Base-by-base conservation (phyloP, 2,888 invertebrate species). In the Oligia fasciuncula region DNA sequence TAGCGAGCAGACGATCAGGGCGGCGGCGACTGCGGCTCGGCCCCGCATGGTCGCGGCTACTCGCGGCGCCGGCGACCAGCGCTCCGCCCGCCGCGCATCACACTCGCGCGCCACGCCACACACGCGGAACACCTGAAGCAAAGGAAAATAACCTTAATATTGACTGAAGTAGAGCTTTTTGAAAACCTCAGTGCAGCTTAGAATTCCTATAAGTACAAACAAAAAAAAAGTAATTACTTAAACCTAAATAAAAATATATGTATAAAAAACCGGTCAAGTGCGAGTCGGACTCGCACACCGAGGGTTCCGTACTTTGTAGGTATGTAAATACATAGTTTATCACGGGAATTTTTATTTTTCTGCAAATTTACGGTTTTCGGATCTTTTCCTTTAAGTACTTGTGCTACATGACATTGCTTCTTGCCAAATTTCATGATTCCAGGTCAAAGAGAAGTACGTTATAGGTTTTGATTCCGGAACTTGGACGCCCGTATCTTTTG, bases 31-130 rank as follows among this genome's bases (percentile, higher is more conserved):
- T 91, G 88, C 87, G 80, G 89, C 93, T 75, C 93, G 93, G 94
- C 93, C 93, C 94, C 94, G 95, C 96, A 96, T 96, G 95, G 92
- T 96, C 95, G 95, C 94, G 91, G 91, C 94, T 95, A 95, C 93
- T 93, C 94, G 95, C 95, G 94, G 94, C 96, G 96, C 96, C 95
- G 93, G 93, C 95, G 94, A 95, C 94, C 93, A 93, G 95, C 93
- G 94, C 95, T 91, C 93, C 95, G 93, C 94, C 93, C 91, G 92
- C 93, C 94, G 93, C 92, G 95, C 96, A 96, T 96, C 95, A 95
- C 96, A 95, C 94, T 93, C 95, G 91, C 92, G 94, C 95, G 94
- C 94, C 95, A 93, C 95, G 92, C 94, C 94, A 94, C 95, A 91
- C 90, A 92, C 91, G 91, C 92, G 92, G 91, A 94, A 95, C 95